Percentiles rank a stretch among this genome's conserved stretches.
These are phyloP conservation scores for Sternotherus odoratus DNA, from an alignment of 2,797 vertebrate species.

Conservation along the genomic window DNA sequence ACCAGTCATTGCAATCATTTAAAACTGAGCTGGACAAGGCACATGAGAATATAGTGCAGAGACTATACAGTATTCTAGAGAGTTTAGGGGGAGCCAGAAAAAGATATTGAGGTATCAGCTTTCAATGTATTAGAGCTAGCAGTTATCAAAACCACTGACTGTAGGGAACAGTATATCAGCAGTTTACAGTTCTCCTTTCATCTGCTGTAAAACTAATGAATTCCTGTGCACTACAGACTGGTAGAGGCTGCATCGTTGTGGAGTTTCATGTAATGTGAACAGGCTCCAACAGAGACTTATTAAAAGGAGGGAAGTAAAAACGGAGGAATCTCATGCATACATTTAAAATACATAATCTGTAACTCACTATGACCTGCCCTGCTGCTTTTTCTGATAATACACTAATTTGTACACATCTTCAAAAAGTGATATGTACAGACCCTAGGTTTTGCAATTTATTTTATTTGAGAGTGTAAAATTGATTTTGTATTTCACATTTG, in stretches of 20 bases:
- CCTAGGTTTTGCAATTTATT: rapidly evolving
- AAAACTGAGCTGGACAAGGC: background rate
- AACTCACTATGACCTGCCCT: background rate
- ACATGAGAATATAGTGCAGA: background rate
- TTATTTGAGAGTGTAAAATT: rapidly evolving
- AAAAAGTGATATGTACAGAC: background rate
- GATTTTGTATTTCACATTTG: background rate
- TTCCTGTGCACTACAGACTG: background rate
- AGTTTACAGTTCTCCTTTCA: background rate
- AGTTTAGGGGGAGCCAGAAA: conserved; percentile 10
- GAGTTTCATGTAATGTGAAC: background rate
- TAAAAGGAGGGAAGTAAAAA: background rate
- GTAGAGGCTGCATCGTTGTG: background rate
- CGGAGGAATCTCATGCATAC: background rate
- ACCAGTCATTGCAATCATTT: background rate
- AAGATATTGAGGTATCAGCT: background rate
- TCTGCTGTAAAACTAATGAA: conserved; percentile 2
- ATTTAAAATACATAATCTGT: background rate
- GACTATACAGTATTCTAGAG: background rate
- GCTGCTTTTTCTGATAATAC: background rate
- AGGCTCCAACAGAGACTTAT: background rate
- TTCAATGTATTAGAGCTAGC: background rate
- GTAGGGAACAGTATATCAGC: background rate
- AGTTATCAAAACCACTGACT: background rate
- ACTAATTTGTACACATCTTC: background rate